phyloP scores from a whole-genome alignment of 1,140 invertebrate genomes.

The Acromyrmex heyeri region DNA sequence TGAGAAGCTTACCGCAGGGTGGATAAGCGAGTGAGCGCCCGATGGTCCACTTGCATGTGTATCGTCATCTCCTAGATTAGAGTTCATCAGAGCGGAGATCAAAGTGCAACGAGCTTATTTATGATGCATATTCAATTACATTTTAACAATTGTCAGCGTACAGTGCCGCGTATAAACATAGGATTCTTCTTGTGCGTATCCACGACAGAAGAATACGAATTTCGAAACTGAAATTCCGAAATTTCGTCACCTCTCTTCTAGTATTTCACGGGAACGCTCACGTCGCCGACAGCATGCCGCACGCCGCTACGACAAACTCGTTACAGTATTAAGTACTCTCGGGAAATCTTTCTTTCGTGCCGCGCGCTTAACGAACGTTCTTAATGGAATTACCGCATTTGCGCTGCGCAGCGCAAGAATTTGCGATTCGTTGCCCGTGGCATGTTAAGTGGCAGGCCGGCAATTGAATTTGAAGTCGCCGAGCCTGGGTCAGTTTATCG shows the following conservation, averaged over 20 bases:
- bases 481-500: conserved; percentile 37
- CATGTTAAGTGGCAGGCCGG: conserved; percentile 41
- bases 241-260: not conserved
- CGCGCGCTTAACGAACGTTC: conserved; percentile 55
- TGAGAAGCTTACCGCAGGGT: conserved; percentile 18
- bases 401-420: conserved; percentile 54
- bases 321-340: conserved; percentile 51
- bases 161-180: not conserved
- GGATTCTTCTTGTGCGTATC: not conserved
- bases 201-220: not conserved
- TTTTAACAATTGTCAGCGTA: not conserved
- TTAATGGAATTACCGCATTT: conserved; percentile 52
- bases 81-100: not conserved
- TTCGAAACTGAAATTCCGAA: not conserved
- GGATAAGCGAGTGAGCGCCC: not conserved
- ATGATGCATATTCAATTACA: not conserved
- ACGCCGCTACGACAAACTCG: conserved; percentile 38
- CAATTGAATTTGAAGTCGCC: conserved; percentile 49
- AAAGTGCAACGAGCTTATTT: not conserved
- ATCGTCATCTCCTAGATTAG: not conserved
- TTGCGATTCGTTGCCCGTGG: conserved; percentile 44
- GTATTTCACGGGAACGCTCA: conserved; percentile 5
- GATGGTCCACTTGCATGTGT: not conserved
- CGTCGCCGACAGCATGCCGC: not conserved
- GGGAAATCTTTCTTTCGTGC: conserved; percentile 58